A percentile compares a stretch with the other conserved stretches of the same genome.
These are phyloP conservation scores for Palythoa caribaeorum DNA, from an alignment of 92 coral and sea anemone genomes.

Conservation along the genomic window DNA sequence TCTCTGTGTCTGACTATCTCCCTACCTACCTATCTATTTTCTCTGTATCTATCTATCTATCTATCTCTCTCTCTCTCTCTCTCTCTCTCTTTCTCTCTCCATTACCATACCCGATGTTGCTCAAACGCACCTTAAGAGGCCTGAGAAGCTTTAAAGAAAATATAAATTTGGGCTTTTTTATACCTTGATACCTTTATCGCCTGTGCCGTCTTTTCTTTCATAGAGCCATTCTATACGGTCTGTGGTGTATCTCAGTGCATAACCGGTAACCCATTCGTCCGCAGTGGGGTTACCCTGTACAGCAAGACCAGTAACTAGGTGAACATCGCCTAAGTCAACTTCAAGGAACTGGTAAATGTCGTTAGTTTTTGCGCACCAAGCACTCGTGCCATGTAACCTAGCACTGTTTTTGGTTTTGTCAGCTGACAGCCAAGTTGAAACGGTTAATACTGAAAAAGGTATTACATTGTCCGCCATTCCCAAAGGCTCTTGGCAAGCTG, in stretches of 20 bases:
- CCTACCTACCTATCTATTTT: too few relatives aligned
- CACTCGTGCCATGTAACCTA: background rate
- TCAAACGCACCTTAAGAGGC: too few relatives aligned
- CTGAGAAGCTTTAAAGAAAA: background rate
- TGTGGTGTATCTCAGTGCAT: background rate
- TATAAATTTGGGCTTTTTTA: background rate
- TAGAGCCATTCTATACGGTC: conserved; percentile 5
- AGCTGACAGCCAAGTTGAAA: background rate
- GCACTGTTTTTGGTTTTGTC: background rate
- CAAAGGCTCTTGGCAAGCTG: conserved; percentile 18
- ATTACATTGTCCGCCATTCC: background rate
- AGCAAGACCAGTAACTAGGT: conserved; percentile 15
- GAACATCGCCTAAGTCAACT: conserved; percentile 11
- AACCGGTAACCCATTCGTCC: conserved; percentile 26
- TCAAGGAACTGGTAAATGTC: background rate
- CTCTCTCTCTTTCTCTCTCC: too few relatives aligned
- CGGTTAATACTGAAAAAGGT: background rate
- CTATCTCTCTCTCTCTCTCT: too few relatives aligned
- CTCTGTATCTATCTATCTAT: too few relatives aligned
- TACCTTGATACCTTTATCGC: background rate
- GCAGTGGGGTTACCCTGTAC: conserved; percentile 23
- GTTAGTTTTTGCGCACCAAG: conserved; percentile 20
- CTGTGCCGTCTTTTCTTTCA: conserved; percentile 4
- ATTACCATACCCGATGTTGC: too few relatives aligned
- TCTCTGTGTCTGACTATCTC: too few relatives aligned